These are phyloP conservation scores for Gari tellinella DNA, from an alignment of 2,888 invertebrate species.

Conservation along the genomic window DNA sequence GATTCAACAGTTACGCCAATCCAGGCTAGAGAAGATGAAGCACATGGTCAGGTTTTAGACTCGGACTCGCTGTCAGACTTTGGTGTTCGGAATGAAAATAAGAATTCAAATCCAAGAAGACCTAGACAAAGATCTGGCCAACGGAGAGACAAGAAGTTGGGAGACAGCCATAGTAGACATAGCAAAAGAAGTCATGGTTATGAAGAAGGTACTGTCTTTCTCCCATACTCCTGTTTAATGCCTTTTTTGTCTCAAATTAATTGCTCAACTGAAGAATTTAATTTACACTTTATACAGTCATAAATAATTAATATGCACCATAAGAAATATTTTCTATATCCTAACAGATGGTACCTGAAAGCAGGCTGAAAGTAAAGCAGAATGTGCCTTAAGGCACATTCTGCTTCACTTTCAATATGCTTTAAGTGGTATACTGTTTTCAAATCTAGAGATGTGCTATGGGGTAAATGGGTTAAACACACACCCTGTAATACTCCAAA, in stretches of 20 bases:
- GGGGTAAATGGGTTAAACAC: background rate
- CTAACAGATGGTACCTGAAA: too few relatives aligned
- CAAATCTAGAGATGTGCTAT: background rate
- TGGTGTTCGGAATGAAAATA: constrained; percentile 51
- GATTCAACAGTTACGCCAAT: constrained; percentile 73
- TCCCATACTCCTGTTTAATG: too few relatives aligned
- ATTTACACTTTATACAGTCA: too few relatives aligned
- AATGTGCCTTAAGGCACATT: too few relatives aligned
- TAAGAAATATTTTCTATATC: too few relatives aligned
- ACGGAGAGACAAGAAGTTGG: constrained; percentile 23
- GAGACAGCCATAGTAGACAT: constrained; percentile 15
- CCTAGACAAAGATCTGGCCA: constrained; percentile 14
- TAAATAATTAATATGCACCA: too few relatives aligned
- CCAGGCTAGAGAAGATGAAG: constrained; percentile 53
- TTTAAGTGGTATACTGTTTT: too few relatives aligned
- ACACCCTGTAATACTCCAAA: background rate
- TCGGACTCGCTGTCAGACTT: constrained; percentile 70
- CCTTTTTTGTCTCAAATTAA: too few relatives aligned
- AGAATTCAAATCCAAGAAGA: constrained; percentile 28
- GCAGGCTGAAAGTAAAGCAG: too few relatives aligned
- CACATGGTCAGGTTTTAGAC: constrained; percentile 68
- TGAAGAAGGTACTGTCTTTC: too few relatives aligned
- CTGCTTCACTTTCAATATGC: too few relatives aligned
- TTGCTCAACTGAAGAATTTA: background rate
- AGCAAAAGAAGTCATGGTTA: constrained; percentile 6